These are phyloP conservation scores for Dolichoris vasculosae DNA, from an alignment of 1,140 invertebrate species.

Conservation along the genomic window DNA sequence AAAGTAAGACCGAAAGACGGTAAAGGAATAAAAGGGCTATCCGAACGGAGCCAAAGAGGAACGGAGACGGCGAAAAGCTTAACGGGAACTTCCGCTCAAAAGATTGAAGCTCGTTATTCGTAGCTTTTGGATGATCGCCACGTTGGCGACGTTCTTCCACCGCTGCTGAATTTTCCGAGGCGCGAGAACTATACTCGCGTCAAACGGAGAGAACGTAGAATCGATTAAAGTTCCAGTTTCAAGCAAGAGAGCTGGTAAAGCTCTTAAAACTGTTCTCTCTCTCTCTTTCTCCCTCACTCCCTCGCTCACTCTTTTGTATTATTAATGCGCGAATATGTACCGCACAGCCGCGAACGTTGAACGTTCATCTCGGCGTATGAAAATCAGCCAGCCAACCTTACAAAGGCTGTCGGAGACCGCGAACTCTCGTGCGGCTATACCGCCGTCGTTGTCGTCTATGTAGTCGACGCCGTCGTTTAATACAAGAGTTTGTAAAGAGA, in stretches of 20 bases:
- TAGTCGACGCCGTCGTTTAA: conserved; percentile 11
- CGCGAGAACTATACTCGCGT: conserved; percentile 1
- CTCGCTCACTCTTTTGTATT: conserved; percentile 41
- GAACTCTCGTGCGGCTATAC: conserved; percentile 46
- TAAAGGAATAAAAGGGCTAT: not conserved
- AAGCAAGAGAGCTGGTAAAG: not conserved
- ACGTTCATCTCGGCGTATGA: conserved; percentile 55
- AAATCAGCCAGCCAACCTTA: conserved; percentile 59
- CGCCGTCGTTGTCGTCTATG: conserved; percentile 3
- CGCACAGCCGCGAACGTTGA: conserved; percentile 53
- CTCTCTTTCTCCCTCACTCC: not conserved
- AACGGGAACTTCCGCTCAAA: conserved; percentile 35
- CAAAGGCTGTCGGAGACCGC: conserved; percentile 54
- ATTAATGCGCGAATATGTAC: conserved; percentile 57
- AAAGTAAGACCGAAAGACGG: conserved; percentile 2
- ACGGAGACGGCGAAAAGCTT: conserved; percentile 18
- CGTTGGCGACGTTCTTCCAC: conserved; percentile 10
- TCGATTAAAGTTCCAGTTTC: conserved; percentile 45
- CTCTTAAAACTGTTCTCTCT: conserved; percentile 1
- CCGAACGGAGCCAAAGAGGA: not conserved
- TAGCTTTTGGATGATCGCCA: conserved; percentile 40
- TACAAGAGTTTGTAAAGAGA: conserved; percentile 14
- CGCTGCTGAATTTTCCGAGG: conserved; percentile 6
- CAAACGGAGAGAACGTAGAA: conserved; percentile 27
- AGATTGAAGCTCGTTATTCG: conserved; percentile 27